Evolutionary conservation across 1,140 invertebrate species (phyloP), one percentile per base, ranked within the genome.

Genomic region (Drosophila eugracilis): DNA sequence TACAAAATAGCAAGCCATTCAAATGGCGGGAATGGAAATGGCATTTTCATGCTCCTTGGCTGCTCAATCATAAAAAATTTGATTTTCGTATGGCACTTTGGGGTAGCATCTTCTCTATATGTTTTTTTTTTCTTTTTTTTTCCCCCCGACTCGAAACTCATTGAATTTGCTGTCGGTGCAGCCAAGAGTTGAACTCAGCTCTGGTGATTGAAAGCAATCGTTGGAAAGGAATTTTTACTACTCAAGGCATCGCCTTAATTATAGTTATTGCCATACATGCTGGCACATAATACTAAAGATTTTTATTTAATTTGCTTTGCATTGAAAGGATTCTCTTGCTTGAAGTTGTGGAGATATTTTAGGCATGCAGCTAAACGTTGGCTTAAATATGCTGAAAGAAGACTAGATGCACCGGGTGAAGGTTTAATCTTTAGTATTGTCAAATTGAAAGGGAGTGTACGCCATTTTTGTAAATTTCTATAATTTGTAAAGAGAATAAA

Each of bases 21-120:
- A 65, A 74, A 74, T 41, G 21, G 12, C 12, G 39, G 30, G 28
- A 32, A 39, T 53, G 58, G 71, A 65, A 75, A 80, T 75, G 77
- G 47, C 57, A 60, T 77, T 83, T 84, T 83, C 73, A 85, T 75
- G 81, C 83, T 86, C 42, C 81, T 58, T 85, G 73, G 62, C 83
- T 81, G 81, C 65, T 85, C 81, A 86, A 85, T 85, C 81, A 86
- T 86, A 85, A 81, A 81, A 83, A 85, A 86, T 86, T 81, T 86
- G 83, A 85, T 86, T 85, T 86, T 77, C 81, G 53, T 65, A 65
- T 21, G 58, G 62, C 80, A 76, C 73, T 85, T 66, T 60, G 78
- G 59, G 50, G 59, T 19, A 22, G 58, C 34, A 45, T 48, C n/a
- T 19, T 14, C 48, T 4, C 10, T 3, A 12, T 32, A 3, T 0